Conservation (phyloP, 2,113 vertebrate species). For the Tretioscincus oriximinensis region DNA sequence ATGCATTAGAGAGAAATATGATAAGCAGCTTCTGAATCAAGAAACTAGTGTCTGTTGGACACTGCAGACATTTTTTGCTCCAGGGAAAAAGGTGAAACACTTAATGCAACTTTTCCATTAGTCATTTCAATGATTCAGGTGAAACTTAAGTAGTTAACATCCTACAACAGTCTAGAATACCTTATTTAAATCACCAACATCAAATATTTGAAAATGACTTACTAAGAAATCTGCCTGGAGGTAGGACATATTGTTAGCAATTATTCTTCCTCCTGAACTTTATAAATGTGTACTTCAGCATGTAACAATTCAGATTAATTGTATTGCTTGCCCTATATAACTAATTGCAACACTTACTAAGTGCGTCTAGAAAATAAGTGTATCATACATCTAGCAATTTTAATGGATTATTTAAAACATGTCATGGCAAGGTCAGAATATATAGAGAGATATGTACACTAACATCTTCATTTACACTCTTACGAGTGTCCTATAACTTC, state of each 20-base stretch:
- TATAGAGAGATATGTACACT: background rate
- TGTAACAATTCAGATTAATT: background rate
- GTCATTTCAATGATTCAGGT: conserved; percentile 37
- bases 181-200: conserved; percentile 40
- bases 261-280: conserved; percentile 35
- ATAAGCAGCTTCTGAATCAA: conserved; percentile 38
- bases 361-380: background rate
- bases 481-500: background rate
- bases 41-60: conserved; percentile 9
- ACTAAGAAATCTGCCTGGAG: conserved; percentile 35
- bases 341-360: background rate
- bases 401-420: conserved; percentile 7
- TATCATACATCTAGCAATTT: background rate
- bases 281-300: background rate
- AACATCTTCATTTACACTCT: background rate
- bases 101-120: conserved; percentile 38
- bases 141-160: conserved; percentile 32
- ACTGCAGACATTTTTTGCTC: conserved; percentile 13
- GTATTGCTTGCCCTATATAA: background rate
- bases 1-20: conserved; percentile 28
- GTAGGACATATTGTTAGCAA: background rate
- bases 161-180: conserved; percentile 28
- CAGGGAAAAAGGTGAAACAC: conserved; percentile 15
- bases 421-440: background rate
- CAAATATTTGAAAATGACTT: conserved; percentile 40